Conservation (phyloP, 2,888 invertebrate genomes). For the Lumbricus terrestris region DNA sequence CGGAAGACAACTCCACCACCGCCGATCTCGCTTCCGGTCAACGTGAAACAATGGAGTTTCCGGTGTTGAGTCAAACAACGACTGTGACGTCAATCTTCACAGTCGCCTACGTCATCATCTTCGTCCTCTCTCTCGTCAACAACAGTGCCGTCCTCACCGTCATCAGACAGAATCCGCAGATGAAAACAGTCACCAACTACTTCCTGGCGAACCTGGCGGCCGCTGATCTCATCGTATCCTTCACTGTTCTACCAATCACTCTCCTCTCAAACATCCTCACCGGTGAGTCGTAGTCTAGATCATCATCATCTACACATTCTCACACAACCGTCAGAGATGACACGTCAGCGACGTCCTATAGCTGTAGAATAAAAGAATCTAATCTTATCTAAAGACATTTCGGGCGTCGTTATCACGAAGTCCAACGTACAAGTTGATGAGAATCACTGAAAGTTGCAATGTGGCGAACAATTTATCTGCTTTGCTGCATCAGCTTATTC, state of each 20-base stretch:
- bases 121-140: constrained; percentile 37
- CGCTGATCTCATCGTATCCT: constrained; percentile 38
- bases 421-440: too few species aligned
- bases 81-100: constrained; percentile 31
- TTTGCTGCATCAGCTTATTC: too few species aligned
- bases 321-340: too few species aligned
- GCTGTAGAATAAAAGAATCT: too few species aligned
- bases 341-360: too few species aligned
- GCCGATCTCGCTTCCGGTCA: not conserved
- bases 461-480: too few species aligned
- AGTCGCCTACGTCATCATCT: constrained; percentile 34
- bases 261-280: constrained; percentile 38
- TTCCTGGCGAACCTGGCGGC: constrained; percentile 40
- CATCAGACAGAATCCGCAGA: constrained; percentile 34
- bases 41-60: not conserved
- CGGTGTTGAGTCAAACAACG: constrained; percentile 32
- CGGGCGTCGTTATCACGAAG: too few species aligned
- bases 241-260: constrained; percentile 39
- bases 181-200: constrained; percentile 39
- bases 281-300: too few species aligned
- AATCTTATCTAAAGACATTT: too few species aligned
- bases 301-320: too few species aligned
- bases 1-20: not conserved
- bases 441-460: too few species aligned
- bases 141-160: constrained; percentile 38